Percentiles rank a stretch among this genome's conserved stretches.
Conservation (phyloP, 2,797 vertebrate species). For the Lemur catta region DNA sequence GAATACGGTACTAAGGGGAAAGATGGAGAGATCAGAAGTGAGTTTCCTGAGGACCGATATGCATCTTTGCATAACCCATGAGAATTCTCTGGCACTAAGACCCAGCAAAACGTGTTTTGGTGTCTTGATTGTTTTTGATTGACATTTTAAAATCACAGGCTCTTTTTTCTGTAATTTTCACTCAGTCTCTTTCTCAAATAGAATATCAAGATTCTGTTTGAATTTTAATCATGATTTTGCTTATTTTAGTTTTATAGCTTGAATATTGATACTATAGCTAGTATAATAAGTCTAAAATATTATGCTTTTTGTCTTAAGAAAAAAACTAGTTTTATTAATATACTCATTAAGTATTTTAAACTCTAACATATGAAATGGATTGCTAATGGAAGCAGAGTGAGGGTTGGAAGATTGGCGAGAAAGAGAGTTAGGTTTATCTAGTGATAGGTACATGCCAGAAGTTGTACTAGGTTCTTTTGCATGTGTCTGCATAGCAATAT, state of each 20-base stretch:
- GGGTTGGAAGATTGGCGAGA: not conserved
- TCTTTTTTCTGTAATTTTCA: slow-evolving; percentile 26
- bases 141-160: slow-evolving; percentile 27
- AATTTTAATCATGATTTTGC: slow-evolving; percentile 50
- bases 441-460: not conserved
- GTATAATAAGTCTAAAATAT: not conserved
- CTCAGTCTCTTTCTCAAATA: slow-evolving; percentile 31
- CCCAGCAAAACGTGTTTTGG: not conserved
- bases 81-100: not conserved
- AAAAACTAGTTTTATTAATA: not conserved
- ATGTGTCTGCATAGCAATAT: not conserved
- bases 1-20: not conserved
- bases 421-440: not conserved
- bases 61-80: not conserved
- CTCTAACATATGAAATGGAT: not conserved
- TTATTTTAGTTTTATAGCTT: slow-evolving; percentile 27
- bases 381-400: not conserved
- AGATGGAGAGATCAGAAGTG: not conserved
- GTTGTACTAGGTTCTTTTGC: not conserved
- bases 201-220: slow-evolving; percentile 17
- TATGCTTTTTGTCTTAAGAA: slow-evolving; percentile 9
- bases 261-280: not conserved
- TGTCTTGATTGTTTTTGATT: slow-evolving; percentile 40
- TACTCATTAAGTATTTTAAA: slow-evolving; percentile 14
- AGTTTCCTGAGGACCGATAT: not conserved